These are phyloP conservation scores for Alaudala cheleensis DNA, from an alignment of 2,113 vertebrate genomes.

Conservation along the genomic window DNA sequence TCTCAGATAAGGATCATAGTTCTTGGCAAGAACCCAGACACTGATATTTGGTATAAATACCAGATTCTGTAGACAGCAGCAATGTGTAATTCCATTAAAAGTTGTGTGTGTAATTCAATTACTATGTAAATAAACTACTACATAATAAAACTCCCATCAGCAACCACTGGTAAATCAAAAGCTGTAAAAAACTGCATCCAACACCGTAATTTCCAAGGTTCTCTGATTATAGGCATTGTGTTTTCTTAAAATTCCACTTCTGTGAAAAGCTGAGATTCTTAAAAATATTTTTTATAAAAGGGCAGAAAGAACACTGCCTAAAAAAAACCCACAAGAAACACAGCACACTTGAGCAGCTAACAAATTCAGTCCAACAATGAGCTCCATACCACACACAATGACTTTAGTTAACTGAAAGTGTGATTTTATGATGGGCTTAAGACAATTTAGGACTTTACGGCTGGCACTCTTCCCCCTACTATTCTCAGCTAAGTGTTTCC, in stretches of 20 bases:
- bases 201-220: background rate
- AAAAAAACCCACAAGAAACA: background rate
- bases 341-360: background rate
- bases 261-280: background rate
- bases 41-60: background rate
- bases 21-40: background rate
- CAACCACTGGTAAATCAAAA: background rate
- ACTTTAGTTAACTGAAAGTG: background rate
- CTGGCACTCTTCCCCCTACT: background rate
- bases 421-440: constrained; percentile 41
- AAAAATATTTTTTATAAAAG: background rate
- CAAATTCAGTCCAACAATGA: background rate
- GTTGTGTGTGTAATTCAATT: background rate
- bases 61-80: background rate
- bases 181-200: background rate
- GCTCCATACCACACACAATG: constrained; percentile 5
- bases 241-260: background rate
- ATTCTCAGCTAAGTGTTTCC: constrained; percentile 28
- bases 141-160: background rate
- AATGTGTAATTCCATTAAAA: background rate
- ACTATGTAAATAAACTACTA: background rate
- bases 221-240: background rate
- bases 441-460: background rate
- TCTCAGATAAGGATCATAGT: background rate
- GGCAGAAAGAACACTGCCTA: background rate